Conservation (phyloP, 2,888 invertebrate species). For the Caenorhabditis doughertyi region DNA sequence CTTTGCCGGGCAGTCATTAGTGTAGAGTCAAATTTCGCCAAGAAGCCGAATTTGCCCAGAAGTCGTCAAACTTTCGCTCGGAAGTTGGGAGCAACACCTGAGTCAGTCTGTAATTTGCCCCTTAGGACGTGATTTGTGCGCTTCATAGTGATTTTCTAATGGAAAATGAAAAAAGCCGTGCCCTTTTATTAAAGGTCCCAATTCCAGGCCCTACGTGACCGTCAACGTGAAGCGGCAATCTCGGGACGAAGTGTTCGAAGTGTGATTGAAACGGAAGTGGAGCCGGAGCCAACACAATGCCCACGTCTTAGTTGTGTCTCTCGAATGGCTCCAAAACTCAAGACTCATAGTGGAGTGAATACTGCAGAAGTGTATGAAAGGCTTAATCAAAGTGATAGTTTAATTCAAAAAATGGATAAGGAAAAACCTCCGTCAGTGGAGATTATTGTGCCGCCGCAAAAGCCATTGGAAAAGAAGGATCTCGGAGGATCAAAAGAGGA, state of each 20-base stretch:
- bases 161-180: too few relatives aligned
- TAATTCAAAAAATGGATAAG: conserved; percentile 32
- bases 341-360: conserved; percentile 36
- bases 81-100: too few relatives aligned
- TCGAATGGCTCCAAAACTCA: conserved; percentile 60
- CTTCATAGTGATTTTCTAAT: too few relatives aligned
- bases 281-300: conserved; percentile 40
- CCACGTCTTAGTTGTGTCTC: conserved; percentile 55
- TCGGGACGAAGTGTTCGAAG: conserved; percentile 61
- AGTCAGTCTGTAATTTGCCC: too few relatives aligned
- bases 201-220: conserved; percentile 55
- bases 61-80: too few relatives aligned
- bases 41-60: too few relatives aligned
- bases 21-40: too few relatives aligned
- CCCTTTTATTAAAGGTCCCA: too few relatives aligned
- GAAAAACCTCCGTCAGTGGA: conserved; percentile 52
- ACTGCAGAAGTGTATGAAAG: conserved; percentile 57
- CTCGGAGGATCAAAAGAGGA: conserved; percentile 48
- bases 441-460: not conserved
- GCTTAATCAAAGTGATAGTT: conserved; percentile 35
- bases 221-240: conserved; percentile 58
- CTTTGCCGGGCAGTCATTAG: too few relatives aligned
- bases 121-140: too few relatives aligned
- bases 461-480: not conserved
- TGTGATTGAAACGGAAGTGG: conserved; percentile 64